Evolutionary conservation across 2,113 vertebrate genomes (phyloP).

Genomic region (Sialia sialis): DNA sequence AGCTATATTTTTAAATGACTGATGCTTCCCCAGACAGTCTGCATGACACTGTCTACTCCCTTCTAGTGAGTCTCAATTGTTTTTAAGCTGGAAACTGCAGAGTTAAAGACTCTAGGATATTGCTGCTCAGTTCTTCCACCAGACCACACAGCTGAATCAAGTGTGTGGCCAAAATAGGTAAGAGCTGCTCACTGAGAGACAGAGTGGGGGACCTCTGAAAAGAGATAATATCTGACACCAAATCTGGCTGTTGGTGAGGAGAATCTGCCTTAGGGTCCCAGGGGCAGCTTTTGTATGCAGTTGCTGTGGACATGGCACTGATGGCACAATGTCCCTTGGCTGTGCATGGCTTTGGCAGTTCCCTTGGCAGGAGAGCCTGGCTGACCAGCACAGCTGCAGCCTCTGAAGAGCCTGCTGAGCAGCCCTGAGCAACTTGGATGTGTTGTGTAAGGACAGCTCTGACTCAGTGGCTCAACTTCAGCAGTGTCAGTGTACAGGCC

Average conservation of each 20-base stretch:
- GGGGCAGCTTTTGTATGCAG: neutral
- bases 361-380: neutral
- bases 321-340: neutral
- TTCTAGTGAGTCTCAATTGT: neutral
- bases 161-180: neutral
- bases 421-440: neutral
- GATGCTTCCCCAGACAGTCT: neutral
- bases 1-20: neutral
- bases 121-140: neutral
- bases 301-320: neutral
- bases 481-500: neutral
- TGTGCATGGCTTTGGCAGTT: neutral
- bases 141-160: neutral
- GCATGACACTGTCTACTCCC: neutral
- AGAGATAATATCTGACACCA: neutral
- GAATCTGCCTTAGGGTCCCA: neutral
- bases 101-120: neutral
- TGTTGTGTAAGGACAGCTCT: neutral
- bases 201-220: neutral
- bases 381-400: neutral
- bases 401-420: neutral
- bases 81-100: neutral
- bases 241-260: neutral
- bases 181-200: neutral
- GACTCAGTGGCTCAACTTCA: neutral